Percentiles rank a stretch among this genome's conserved stretches.
Conservation (phyloP, 2,888 invertebrate species). For the Amphipyra tragopoginis region DNA sequence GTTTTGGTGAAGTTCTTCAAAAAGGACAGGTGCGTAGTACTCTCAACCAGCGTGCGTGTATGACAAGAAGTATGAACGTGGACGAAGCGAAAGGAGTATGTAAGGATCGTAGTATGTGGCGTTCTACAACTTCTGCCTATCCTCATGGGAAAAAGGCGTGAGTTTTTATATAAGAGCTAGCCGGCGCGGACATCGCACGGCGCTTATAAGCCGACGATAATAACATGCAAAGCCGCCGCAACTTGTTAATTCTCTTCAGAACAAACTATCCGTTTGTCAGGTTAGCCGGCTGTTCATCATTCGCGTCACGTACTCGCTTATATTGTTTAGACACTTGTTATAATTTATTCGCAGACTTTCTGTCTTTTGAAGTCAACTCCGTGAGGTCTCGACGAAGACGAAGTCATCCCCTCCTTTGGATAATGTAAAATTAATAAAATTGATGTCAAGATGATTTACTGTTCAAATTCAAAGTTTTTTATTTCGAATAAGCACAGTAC, state of each 20-base stretch:
- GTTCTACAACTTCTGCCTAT: no score
- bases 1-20: no score
- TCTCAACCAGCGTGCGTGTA: no score
- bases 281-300: neutral
- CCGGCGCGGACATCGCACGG: neutral
- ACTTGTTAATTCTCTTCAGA: neutral
- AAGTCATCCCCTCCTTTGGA: neutral
- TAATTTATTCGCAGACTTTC: constrained; percentile 29
- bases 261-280: neutral
- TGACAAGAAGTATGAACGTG: no score
- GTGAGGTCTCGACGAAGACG: constrained; percentile 5
- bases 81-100: no score
- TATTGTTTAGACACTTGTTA: constrained; percentile 31
- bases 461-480: no score
- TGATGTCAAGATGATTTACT: no score
- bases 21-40: no score
- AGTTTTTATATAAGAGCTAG: no score
- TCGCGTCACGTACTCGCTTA: constrained; percentile 18
- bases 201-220: neutral
- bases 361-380: constrained; percentile 2
- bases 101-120: no score
- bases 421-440: neutral
- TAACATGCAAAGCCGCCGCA: constrained; percentile 3
- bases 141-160: no score
- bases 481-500: no score